phyloP scores from a whole-genome alignment of 2,888 invertebrate species.

The Amblyjoppa proteus region DNA sequence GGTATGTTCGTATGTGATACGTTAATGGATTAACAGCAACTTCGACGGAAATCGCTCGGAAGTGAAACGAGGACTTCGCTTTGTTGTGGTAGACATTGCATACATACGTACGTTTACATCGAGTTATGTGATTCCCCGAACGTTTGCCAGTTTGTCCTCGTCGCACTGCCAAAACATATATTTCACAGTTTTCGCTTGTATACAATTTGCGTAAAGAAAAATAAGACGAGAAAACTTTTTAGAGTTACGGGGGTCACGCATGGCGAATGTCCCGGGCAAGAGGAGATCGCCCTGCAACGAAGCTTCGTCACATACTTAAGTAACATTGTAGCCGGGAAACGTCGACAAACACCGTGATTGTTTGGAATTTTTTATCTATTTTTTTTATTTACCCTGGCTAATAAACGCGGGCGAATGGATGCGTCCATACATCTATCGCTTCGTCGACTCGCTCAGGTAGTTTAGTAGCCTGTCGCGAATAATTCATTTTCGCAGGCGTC shows the following conservation, averaged over 20 bases:
- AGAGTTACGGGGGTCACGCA: constrained; percentile 33
- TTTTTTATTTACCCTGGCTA: constrained; percentile 19
- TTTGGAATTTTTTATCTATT: constrained; percentile 70
- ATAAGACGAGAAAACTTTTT: not conserved
- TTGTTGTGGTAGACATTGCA: not conserved
- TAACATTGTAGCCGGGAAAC: constrained; percentile 79
- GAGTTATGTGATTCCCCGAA: not conserved
- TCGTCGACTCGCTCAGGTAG: constrained; percentile 5
- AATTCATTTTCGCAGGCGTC: constrained; percentile 9
- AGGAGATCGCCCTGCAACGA: constrained; percentile 6
- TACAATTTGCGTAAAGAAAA: constrained; percentile 14
- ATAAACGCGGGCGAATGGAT: constrained; percentile 7
- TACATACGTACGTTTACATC: not conserved
- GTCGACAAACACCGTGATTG: constrained; percentile 71
- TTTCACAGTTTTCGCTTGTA: constrained; percentile 16
- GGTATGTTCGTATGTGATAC: constrained; percentile 58
- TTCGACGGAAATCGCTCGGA: constrained; percentile 51
- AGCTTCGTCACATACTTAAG: constrained; percentile 75
- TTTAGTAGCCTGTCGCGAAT: not conserved
- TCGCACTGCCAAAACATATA: constrained; percentile 45
- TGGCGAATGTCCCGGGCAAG: constrained; percentile 21
- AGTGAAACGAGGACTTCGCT: constrained; percentile 56
- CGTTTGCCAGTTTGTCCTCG: constrained; percentile 35
- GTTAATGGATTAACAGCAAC: constrained; percentile 52
- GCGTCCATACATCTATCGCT: not conserved